A percentile compares a stretch with the other conserved stretches of the same genome.
Evolutionary conservation across 2,888 invertebrate genomes (phyloP).

Genomic region (Cremastobaeus sp.): DNA sequence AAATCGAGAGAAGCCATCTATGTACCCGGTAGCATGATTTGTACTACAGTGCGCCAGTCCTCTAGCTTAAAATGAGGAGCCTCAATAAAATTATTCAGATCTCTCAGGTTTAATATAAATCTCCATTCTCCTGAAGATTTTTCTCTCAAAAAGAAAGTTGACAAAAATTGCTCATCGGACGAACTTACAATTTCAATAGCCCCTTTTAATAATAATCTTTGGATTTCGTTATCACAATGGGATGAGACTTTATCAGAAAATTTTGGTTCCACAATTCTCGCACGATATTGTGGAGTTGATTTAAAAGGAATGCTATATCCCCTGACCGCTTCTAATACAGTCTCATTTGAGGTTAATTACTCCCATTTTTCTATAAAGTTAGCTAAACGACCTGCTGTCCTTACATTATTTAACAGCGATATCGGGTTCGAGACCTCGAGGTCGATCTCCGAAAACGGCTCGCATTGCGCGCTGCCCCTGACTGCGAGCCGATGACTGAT

Average conservation of each 20-base stretch:
- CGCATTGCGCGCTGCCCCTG: too few species aligned
- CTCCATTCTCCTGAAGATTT: not conserved
- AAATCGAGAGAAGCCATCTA: not conserved
- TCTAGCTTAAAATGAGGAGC: conserved; percentile 5
- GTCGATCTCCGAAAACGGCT: too few species aligned
- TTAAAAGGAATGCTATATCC: conserved; percentile 31
- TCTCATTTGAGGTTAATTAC: too few species aligned
- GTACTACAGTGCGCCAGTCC: not conserved
- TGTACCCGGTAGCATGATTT: not conserved
- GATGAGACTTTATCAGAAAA: too few species aligned
- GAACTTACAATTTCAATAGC: not conserved
- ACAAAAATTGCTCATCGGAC: not conserved
- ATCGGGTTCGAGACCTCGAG: too few species aligned
- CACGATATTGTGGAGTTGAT: too few species aligned
- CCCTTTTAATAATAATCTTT: conserved; percentile 2
- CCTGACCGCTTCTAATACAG: too few species aligned
- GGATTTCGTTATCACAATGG: too few species aligned
- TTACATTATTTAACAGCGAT: too few species aligned
- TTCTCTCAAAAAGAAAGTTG: not conserved
- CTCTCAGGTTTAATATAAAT: not conserved
- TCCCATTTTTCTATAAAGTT: too few species aligned
- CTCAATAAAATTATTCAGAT: not conserved
- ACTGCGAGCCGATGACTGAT: too few species aligned
- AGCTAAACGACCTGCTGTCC: too few species aligned
- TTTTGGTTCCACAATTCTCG: conserved; percentile 12